phyloP scores from a whole-genome alignment of 1,140 invertebrate species.

The Solenopsis invicta region DNA sequence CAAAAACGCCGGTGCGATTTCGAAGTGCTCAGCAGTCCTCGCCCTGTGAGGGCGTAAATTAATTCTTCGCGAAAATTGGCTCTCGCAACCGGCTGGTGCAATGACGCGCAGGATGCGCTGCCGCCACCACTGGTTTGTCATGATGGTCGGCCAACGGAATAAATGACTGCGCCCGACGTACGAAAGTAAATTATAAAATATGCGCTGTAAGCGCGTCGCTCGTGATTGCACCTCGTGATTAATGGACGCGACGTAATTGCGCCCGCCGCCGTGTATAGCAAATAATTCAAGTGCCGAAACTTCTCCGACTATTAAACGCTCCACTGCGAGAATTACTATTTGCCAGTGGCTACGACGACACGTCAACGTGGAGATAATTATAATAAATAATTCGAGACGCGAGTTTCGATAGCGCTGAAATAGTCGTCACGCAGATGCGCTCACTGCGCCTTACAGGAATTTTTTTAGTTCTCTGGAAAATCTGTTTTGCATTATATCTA shows the following conservation, averaged over 20 bases:
- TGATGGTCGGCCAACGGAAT: conserved; percentile 33
- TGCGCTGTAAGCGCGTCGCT: conserved; percentile 42
- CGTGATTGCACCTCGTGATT: conserved; percentile 58
- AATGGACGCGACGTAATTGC: conserved; percentile 57
- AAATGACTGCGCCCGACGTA: conserved; percentile 44
- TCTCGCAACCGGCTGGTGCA: conserved; percentile 31
- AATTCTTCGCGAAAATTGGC: conserved; percentile 33
- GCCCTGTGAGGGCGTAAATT: conserved; percentile 46
- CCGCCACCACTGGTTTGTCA: conserved; percentile 12
- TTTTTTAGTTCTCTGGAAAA: not conserved
- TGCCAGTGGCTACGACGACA: conserved; percentile 5
- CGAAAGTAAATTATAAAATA: conserved; percentile 63
- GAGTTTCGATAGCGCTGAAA: not conserved
- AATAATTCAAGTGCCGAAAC: conserved; percentile 64
- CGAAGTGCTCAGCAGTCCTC: not conserved
- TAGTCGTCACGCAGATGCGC: not conserved
- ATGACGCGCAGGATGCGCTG: conserved; percentile 35
- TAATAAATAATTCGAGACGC: conserved; percentile 43
- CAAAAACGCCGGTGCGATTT: not conserved
- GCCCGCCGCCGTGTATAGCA: conserved; percentile 44
- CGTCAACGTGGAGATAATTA: conserved; percentile 32
- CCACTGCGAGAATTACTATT: conserved; percentile 30
- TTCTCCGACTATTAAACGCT: conserved; percentile 57
- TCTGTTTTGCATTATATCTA: not conserved
- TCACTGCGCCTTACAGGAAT: not conserved